Evolutionary conservation across 2,113 vertebrate species (phyloP), one percentile per base, ranked within the genome.

Genomic region (Lampris incognitus): DNA sequence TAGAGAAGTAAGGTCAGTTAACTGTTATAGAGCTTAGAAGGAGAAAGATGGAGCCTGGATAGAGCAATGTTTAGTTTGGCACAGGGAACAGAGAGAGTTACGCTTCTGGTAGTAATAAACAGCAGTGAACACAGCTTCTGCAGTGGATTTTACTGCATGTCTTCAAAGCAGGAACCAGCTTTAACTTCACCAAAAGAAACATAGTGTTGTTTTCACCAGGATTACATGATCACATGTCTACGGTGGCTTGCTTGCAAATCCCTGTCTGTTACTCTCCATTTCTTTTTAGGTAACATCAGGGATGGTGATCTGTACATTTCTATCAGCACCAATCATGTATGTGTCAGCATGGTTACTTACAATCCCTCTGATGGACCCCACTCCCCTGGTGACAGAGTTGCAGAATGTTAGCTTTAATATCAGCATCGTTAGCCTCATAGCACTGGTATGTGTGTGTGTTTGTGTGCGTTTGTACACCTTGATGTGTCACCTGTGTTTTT

Each of bases 371-470:
- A 98, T 99, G 97, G 96, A 99, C 85, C 95, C 96, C 5, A 94
- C 94, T 13, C 96, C 95, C 0, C 85, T 99, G 83, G 94, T 95
- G 36, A 89, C 94, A 2, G 96, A 97, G 54, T 96, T 99, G 4
- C 96, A 98, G n/a, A 98, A 96, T 0, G 96, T 99, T 78, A 99
- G 96, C 93, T 98, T 99, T 91, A 97, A 99, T 89, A 96, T 98
- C 85, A 99, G 98, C 88, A 95, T 99, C 1, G 92, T 99, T 93
- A 96, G 97, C 85, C 93, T 99, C 0, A 73, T 99, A 39, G 95
- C 95, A n/a, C 91, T 99, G 96, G 98, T 99, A 60, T 89, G 96
- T 70, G 36, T 71, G 68, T 72, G 2, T 4, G 9, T 58, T 48
- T 56, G 2, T 8, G 64, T 66, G 13, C 36, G 64, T 52, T 24